A percentile compares a stretch with the other conserved stretches of the same genome.
Conservation (phyloP, 2,797 vertebrate species). For the Rhinogobio ventralis region DNA sequence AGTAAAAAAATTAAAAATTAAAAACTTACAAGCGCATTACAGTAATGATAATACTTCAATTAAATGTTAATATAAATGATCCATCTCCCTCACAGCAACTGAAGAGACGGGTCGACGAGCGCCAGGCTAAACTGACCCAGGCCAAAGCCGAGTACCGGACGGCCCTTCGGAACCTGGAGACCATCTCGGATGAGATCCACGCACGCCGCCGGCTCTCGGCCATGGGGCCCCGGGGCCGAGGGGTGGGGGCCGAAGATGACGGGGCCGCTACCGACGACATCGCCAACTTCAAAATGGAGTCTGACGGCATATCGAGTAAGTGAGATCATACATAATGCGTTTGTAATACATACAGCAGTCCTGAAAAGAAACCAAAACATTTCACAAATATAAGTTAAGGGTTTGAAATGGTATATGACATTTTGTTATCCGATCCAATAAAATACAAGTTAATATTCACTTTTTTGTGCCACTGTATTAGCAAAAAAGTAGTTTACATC, state of each 20-base stretch:
- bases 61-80: not conserved
- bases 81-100: slow-evolving; percentile 80
- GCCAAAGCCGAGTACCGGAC: slow-evolving; percentile 92
- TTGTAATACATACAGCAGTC: not conserved
- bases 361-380: not conserved
- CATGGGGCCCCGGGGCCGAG: slow-evolving; percentile 90
- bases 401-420: not conserved
- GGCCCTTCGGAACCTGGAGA: slow-evolving; percentile 90
- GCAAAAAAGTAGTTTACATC: too few relatives aligned
- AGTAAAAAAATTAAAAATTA: too few relatives aligned
- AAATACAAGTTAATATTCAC: not conserved
- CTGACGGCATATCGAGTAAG: slow-evolving; percentile 91
- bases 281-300: slow-evolving; percentile 82
- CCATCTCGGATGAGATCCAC: slow-evolving; percentile 97
- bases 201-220: slow-evolving; percentile 86
- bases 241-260: slow-evolving; percentile 90
- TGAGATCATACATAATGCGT: slow-evolving; percentile 19
- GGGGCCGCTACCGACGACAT: slow-evolving; percentile 78
- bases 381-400: not conserved
- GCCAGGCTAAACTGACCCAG: slow-evolving; percentile 86
- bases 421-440: not conserved
- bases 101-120: slow-evolving; percentile 90
- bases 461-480: too few relatives aligned
- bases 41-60: not conserved
- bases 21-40: not conserved